Base-by-base conservation (phyloP, 2,888 invertebrate genomes). In the Rotaria magnacalcarata region DNA sequence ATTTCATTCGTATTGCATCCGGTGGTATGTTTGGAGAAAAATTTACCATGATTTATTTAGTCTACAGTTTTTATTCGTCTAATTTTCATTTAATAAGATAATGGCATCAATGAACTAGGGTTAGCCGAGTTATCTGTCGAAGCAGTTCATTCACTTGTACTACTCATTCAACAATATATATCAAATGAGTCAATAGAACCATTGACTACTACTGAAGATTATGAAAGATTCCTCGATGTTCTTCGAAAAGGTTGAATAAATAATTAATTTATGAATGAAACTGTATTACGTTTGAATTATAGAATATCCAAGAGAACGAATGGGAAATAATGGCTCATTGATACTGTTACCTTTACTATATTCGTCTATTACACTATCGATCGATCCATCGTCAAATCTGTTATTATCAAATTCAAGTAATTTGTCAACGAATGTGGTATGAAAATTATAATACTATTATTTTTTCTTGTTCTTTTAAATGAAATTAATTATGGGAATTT, bases 1-100 rank as follows among this genome's bases (percentile, higher is more conserved):
- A 95, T 90, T 93, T 97, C 88, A 10, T 94, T 96, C 85, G 94
- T 94, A 91, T 67, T 84, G 8, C 24, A 50, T 24, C 43, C 34
- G 27, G 54, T 50, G 60, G 85, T 84, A 84, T 56, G 58, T 85
- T 41, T 34, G 84, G 47, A 21, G 10, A 27, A 54, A 11, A 24
- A 47, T 43, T 3, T 3, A 16, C 52, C 3, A 52, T 16, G 52
- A 52, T 11, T 34, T 34, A 2, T 34, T 34, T 34, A 34, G 34
- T 34, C 34, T 34, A 34, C 34, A 34, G 34, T 34, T 34, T 34
- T 14, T 52, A 52, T 52, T 52, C 3, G 3, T 52, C 2, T 27
- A 16, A 10, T 67, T 67, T 10, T n/a, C 8, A 47, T n/a, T 74
- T 74, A 21, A 47, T 8, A 47, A 80, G 80, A 80, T 80, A 80